phyloP scores from a whole-genome alignment of 2,797 vertebrate species.

The Alcedo quadribrachys region DNA sequence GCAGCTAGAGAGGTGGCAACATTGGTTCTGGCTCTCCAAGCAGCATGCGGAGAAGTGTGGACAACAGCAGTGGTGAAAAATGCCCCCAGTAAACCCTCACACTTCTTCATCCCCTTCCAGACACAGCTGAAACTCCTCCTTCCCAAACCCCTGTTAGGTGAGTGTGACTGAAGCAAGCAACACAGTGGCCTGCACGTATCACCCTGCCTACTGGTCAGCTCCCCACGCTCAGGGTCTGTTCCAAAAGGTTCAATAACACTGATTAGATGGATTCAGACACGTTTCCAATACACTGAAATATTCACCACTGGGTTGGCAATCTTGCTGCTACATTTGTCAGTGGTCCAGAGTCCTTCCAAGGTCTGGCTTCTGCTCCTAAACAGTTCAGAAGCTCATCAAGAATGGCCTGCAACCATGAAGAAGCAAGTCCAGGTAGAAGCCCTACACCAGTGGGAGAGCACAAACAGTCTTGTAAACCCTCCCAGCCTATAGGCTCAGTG shows the following conservation, averaged over 20 bases:
- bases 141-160: neutral
- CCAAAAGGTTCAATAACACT: neutral
- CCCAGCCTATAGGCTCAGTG: neutral
- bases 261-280: neutral
- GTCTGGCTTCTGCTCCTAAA: neutral
- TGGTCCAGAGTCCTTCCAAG: neutral
- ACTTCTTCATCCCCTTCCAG: neutral
- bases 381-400: neutral
- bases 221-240: neutral
- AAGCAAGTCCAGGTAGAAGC: neutral
- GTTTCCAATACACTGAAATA: neutral
- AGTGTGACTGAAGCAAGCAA: neutral
- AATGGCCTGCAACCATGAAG: neutral
- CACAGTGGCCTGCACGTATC: neutral
- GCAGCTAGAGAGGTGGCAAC: neutral
- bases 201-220: neutral
- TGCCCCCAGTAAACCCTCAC: neutral
- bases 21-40: neutral
- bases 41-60: rapidly evolving
- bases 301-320: neutral
- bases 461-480: neutral
- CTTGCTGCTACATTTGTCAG: neutral
- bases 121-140: neutral
- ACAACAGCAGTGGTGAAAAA: neutral
- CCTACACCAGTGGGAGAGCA: neutral